Percentiles rank a stretch among this genome's conserved stretches.
Evolutionary conservation across 2,113 vertebrate species (phyloP).

Genomic region (Seriola dumerili): DNA sequence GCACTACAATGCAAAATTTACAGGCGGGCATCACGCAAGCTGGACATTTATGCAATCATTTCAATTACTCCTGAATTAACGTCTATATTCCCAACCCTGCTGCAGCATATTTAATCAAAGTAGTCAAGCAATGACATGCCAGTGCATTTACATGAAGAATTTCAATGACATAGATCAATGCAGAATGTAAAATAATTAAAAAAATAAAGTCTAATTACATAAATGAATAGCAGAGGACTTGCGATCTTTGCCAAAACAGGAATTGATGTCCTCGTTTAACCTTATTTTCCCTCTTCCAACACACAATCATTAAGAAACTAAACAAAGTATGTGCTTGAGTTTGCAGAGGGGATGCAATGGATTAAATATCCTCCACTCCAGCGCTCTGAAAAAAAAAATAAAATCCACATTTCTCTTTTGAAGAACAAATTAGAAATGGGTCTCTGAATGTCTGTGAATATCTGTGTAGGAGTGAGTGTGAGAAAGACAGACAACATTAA

Average conservation of each 20-base stretch:
- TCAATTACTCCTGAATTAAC: background rate
- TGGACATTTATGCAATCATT: constrained; percentile 17
- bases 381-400: background rate
- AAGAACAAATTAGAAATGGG: no score
- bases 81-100: background rate
- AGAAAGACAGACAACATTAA: background rate
- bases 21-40: background rate
- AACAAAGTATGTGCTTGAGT: constrained; percentile 19
- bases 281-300: constrained; percentile 4
- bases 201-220: background rate
- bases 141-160: background rate
- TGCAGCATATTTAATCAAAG: background rate
- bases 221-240: background rate
- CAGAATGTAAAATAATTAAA: background rate
- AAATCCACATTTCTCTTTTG: no score
- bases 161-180: background rate
- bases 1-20: constrained; percentile 3
- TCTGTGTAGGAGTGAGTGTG: background rate
- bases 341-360: constrained; percentile 32
- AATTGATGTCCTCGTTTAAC: background rate
- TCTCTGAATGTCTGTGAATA: background rate
- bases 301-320: constrained; percentile 41
- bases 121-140: background rate
- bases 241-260: background rate
- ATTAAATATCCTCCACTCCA: constrained; percentile 28